phyloP scores from a whole-genome alignment of 2,888 invertebrate genomes.

The Hecatera dysodea region DNA sequence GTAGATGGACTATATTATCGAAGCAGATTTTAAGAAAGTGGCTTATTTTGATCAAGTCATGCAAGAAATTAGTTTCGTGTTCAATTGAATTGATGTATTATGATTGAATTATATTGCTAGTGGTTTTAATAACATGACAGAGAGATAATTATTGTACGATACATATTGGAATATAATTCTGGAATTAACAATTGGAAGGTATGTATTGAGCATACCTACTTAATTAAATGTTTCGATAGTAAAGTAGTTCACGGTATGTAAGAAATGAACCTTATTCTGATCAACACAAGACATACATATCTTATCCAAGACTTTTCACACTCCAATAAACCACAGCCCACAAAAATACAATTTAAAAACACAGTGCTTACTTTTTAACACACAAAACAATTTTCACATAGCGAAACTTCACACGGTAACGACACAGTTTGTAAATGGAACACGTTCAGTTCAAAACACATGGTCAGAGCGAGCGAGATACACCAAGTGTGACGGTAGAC shows the following conservation, averaged over 20 bases:
- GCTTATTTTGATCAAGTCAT: constrained; percentile 33
- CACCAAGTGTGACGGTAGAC: constrained; percentile 72
- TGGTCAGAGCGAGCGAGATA: constrained; percentile 80
- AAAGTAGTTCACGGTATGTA: background rate
- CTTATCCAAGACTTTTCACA: constrained; percentile 21
- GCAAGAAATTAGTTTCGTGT: constrained; percentile 42
- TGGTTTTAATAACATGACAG: background rate
- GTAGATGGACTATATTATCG: background rate
- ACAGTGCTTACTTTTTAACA: constrained; percentile 56
- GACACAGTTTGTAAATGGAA: constrained; percentile 58
- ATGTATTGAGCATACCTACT: background rate
- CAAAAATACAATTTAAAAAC: constrained; percentile 25
- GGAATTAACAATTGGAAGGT: background rate
- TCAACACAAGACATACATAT: background rate
- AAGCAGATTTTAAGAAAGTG: constrained; percentile 39
- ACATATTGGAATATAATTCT: background rate
- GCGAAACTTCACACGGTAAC: constrained; percentile 43
- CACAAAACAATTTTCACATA: constrained; percentile 57
- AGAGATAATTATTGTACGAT: no score
- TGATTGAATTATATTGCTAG: background rate
- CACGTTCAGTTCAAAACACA: constrained; percentile 59
- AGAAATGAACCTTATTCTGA: constrained; percentile 22
- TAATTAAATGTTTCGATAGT: background rate
- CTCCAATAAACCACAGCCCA: constrained; percentile 18
- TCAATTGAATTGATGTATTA: constrained; percentile 22